phyloP scores from a whole-genome alignment of 2,113 vertebrate genomes.

The Actenoides lindsayi region DNA sequence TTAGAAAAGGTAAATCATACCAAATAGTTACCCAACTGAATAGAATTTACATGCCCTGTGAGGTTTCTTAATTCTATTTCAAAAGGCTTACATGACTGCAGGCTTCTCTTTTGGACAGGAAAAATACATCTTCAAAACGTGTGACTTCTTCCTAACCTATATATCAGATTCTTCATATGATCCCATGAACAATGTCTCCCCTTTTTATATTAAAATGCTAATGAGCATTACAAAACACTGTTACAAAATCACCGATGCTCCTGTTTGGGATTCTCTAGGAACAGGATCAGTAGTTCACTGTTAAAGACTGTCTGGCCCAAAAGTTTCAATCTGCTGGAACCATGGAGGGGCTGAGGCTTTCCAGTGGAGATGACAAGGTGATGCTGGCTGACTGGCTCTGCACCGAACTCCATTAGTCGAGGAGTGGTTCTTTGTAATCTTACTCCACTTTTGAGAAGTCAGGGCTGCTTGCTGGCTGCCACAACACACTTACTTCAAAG shows the following conservation, averaged over 20 bases:
- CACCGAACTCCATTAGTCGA: not conserved
- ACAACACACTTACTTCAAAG: not conserved
- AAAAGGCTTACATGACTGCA: not conserved
- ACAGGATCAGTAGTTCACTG: not conserved
- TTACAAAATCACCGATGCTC: not conserved
- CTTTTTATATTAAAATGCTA: not conserved
- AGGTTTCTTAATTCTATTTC: not conserved
- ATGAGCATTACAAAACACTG: not conserved
- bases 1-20: not conserved
- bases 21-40: not conserved
- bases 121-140: not conserved
- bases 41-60: not conserved
- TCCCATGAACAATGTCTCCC: not conserved
- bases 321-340: not conserved
- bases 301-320: not conserved
- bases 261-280: not conserved
- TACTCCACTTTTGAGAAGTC: not conserved
- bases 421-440: fast-evolving
- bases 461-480: not conserved
- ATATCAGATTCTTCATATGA: not conserved
- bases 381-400: not conserved
- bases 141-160: not conserved
- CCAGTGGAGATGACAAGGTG: fast-evolving
- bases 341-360: not conserved
- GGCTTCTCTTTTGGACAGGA: not conserved